These are phyloP conservation scores for Macheiramphus alcinus DNA, from an alignment of 2,113 vertebrate genomes.

Conservation along the genomic window DNA sequence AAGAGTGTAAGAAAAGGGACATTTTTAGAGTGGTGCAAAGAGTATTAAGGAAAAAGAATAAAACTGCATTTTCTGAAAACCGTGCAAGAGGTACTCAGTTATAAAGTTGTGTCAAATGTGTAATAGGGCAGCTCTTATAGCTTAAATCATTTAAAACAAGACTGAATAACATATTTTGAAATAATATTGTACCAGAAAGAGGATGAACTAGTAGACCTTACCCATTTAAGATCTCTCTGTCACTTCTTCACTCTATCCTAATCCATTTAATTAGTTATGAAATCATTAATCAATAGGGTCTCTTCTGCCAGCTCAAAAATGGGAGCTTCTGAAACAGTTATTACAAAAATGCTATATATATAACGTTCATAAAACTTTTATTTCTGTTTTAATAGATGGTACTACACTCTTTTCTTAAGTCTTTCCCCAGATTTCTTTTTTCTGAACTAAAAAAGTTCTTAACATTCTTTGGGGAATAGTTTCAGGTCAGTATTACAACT, in stretches of 20 bases:
- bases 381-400: neutral
- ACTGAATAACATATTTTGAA: neutral
- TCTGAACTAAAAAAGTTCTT: neutral
- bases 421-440: neutral
- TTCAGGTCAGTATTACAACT: neutral
- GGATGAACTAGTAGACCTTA: neutral
- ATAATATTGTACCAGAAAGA: neutral
- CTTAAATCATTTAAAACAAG: neutral
- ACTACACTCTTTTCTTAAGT: neutral
- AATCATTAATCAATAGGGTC: neutral
- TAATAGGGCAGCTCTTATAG: neutral
- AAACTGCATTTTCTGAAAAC: neutral
- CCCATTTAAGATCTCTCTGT: neutral
- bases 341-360: neutral
- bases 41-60: neutral
- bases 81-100: neutral
- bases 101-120: neutral
- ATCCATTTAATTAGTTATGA: slow-evolving; percentile 6
- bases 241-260: neutral
- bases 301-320: neutral
- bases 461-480: neutral
- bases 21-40: neutral
- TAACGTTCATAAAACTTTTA: neutral
- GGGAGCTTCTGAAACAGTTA: neutral
- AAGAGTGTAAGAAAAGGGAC: neutral